These are phyloP conservation scores for Clivina fossor DNA, from an alignment of 2,888 invertebrate species.

Conservation along the genomic window DNA sequence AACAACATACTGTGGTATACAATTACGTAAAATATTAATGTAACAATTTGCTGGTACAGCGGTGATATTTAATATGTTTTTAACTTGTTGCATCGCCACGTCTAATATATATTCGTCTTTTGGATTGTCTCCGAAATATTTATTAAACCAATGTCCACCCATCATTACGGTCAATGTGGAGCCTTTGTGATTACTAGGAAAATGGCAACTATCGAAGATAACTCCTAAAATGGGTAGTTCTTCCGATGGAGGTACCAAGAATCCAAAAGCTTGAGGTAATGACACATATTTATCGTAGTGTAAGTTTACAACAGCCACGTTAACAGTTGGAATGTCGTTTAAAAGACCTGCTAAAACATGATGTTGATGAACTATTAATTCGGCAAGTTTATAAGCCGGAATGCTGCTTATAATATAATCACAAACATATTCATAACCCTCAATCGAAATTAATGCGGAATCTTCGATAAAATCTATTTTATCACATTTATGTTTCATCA, in stretches of 20 bases:
- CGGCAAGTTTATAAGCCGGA: slow-evolving; percentile 67
- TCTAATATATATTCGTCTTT: slow-evolving; percentile 62
- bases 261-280: slow-evolving; percentile 82
- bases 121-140: slow-evolving; percentile 70
- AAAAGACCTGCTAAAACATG: slow-evolving; percentile 66
- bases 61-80: slow-evolving; percentile 67
- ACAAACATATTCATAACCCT: too few species aligned
- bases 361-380: slow-evolving; percentile 66
- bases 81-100: slow-evolving; percentile 64
- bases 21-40: slow-evolving; percentile 72
- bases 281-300: slow-evolving; percentile 66
- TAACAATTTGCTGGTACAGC: slow-evolving; percentile 62
- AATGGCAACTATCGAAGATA: slow-evolving; percentile 88
- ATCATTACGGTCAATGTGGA: slow-evolving; percentile 89
- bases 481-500: slow-evolving; percentile 62
- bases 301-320: slow-evolving; percentile 84
- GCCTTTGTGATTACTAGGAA: slow-evolving; percentile 58
- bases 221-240: slow-evolving; percentile 79
- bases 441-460: slow-evolving; percentile 54
- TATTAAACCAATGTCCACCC: slow-evolving; percentile 86
- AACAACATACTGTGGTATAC: slow-evolving; percentile 90
- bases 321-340: slow-evolving; percentile 70
- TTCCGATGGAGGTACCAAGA: slow-evolving; percentile 85
- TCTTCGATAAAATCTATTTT: slow-evolving; percentile 63
- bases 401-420: slow-evolving; percentile 76